phyloP scores from a whole-genome alignment of 2,797 vertebrate genomes.

The Okamejei kenojei region DNA sequence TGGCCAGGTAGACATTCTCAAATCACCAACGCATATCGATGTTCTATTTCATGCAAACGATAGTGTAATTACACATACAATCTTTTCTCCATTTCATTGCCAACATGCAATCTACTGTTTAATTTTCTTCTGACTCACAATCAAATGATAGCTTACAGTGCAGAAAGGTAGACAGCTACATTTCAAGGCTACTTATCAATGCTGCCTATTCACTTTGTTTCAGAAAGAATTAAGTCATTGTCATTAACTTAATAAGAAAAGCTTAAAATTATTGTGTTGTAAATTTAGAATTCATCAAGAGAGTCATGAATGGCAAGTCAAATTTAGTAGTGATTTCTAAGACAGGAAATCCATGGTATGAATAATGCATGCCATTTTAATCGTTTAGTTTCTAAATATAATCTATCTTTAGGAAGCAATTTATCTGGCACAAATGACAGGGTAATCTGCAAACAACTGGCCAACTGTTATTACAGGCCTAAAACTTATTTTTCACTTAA shows the following conservation, averaged over 20 bases:
- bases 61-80: background rate
- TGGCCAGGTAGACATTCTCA: background rate
- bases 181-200: background rate
- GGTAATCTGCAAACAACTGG: background rate
- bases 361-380: constrained; percentile 7
- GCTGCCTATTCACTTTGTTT: background rate
- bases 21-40: background rate
- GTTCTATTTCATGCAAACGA: background rate
- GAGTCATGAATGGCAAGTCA: background rate
- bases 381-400: constrained; percentile 26
- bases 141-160: background rate
- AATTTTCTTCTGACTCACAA: background rate
- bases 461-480: background rate
- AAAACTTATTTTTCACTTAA: background rate
- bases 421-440: constrained; percentile 5
- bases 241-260: constrained; percentile 2
- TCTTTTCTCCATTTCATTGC: background rate
- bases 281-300: background rate
- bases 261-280: background rate
- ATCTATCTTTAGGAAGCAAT: background rate
- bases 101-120: background rate
- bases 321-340: constrained; percentile 16
- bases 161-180: background rate
- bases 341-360: background rate
- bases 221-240: background rate